Evolutionary conservation across 2,113 vertebrate genomes (phyloP).

Genomic region (Phrynosoma platyrhinos): DNA sequence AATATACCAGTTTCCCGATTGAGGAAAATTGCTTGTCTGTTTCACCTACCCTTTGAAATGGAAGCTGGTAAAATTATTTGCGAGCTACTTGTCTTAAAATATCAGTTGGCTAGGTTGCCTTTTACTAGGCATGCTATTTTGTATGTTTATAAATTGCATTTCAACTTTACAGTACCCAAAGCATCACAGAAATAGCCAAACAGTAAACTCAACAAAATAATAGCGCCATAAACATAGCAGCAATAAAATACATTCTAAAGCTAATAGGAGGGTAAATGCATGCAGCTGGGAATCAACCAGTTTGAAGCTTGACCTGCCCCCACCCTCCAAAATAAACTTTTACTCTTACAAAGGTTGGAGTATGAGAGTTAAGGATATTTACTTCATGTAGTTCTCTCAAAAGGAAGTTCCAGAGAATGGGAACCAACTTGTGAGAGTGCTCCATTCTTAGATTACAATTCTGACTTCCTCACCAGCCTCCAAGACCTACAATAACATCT

Average conservation of each 20-base stretch:
- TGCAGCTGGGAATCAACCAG: background rate
- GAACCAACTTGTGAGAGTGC: background rate
- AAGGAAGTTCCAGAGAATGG: background rate
- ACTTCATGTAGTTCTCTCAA: background rate
- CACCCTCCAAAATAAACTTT: background rate
- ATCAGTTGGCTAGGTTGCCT: background rate
- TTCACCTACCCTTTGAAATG: background rate
- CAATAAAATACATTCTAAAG: background rate
- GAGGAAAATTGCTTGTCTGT: background rate
- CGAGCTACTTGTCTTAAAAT: background rate
- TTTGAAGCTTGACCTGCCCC: background rate
- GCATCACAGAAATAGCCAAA: background rate
- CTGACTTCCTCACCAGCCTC: background rate
- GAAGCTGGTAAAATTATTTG: background rate
- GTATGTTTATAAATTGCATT: background rate
- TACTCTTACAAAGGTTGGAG: background rate
- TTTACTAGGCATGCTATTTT: background rate
- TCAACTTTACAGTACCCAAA: background rate
- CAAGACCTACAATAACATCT: background rate
- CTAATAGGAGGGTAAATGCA: background rate
- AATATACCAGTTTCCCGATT: no score
- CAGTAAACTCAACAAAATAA: background rate
- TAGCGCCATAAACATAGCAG: background rate
- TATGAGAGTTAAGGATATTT: no score
- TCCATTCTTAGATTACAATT: background rate